Percentiles rank a stretch among this genome's conserved stretches.
phyloP scores from a whole-genome alignment of 2,797 vertebrate species.

The Phoeniculus purpureus region DNA sequence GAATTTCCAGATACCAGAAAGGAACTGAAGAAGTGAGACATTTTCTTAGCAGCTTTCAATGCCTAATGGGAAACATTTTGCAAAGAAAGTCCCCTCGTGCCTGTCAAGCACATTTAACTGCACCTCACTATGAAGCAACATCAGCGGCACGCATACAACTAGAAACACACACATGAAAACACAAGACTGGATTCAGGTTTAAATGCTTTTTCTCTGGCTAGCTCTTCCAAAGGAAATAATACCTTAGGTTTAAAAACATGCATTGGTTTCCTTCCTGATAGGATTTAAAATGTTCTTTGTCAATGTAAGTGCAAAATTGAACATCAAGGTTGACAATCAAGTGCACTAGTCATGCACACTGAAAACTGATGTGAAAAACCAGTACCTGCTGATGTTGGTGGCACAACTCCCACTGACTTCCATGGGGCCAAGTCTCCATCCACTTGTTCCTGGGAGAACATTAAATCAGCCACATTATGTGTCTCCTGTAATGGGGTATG shows the following conservation, averaged over 20 bases:
- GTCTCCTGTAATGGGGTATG: not conserved
- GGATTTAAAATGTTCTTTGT: conserved; percentile 58
- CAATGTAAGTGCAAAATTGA: conserved; percentile 57
- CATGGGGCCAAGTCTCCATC: conserved; percentile 46
- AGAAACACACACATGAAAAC: not conserved
- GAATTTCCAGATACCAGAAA: conserved; percentile 17
- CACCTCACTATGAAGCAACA: conserved; percentile 11
- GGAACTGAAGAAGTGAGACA: not conserved
- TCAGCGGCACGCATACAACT: not conserved
- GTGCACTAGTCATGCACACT: conserved; percentile 26
- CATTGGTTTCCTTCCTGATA: conserved; percentile 60
- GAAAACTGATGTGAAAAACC: conserved; percentile 37
- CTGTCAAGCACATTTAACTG: not conserved
- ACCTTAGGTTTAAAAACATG: conserved; percentile 60
- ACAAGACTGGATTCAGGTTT: conserved; percentile 19
- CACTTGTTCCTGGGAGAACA: conserved; percentile 29
- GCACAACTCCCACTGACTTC: conserved; percentile 46
- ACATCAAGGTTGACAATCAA: conserved; percentile 33
- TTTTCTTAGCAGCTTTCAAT: conserved; percentile 3
- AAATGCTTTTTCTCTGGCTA: conserved; percentile 50
- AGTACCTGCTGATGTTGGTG: conserved; percentile 11
- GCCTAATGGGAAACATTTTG: not conserved
- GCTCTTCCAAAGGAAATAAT: conserved; percentile 66
- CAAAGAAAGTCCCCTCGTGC: not conserved
- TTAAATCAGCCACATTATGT: not conserved